Conservation (phyloP, 1,140 invertebrate species). For the Halesus radiatus region DNA sequence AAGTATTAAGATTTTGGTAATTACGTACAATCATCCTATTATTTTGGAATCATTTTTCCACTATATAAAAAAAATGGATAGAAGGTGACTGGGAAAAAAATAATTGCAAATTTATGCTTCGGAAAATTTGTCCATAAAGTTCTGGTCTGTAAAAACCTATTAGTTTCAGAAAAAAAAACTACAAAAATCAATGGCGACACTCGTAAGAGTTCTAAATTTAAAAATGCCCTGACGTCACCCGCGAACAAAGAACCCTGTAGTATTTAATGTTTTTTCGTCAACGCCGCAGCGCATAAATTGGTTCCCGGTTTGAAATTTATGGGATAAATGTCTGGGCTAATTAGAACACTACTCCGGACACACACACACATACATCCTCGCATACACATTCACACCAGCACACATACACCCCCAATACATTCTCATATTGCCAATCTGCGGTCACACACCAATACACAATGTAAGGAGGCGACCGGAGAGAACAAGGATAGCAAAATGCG, state of each 20-base stretch:
- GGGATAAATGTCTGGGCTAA: constrained; percentile 48
- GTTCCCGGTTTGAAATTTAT: constrained; percentile 42
- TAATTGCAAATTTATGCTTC: too few relatives aligned
- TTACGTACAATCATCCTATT: too few relatives aligned
- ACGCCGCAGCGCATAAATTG: constrained; percentile 42
- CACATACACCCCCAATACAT: not conserved
- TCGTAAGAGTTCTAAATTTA: constrained; percentile 27
- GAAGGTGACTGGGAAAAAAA: too few relatives aligned
- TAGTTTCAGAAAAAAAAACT: constrained; percentile 6
- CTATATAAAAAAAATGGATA: too few relatives aligned
- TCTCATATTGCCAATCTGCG: constrained; percentile 14
- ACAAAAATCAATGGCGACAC: constrained; percentile 13
- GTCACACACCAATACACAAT: constrained; percentile 12
- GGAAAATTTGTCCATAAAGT: too few relatives aligned
- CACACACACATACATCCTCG: not conserved
- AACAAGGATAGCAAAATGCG: not conserved
- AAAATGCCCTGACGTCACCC: constrained; percentile 30
- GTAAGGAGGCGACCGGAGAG: not conserved
- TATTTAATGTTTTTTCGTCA: constrained; percentile 45
- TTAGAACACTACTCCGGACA: constrained; percentile 42
- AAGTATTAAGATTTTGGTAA: too few relatives aligned
- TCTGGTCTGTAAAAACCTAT: too few relatives aligned
- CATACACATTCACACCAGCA: not conserved
- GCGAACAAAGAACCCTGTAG: constrained; percentile 38
- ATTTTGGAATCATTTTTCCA: too few relatives aligned